phyloP scores from a whole-genome alignment of 2,113 vertebrate species.

The Microcebus griseorufus region DNA sequence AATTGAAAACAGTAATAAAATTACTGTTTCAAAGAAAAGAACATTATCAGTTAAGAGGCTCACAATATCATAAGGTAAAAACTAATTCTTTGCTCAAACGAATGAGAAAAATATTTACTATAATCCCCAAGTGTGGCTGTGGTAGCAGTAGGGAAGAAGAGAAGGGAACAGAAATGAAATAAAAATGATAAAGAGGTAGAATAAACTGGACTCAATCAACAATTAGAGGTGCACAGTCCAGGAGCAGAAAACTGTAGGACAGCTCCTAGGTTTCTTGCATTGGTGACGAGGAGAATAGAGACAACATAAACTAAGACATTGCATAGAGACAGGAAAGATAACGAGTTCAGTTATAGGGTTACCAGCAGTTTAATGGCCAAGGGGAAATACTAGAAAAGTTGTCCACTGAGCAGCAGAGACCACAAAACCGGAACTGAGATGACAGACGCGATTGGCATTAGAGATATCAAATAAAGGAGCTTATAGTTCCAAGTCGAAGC shows the following conservation, averaged over 20 bases:
- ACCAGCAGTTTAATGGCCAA: neutral
- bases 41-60: neutral
- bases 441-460: neutral
- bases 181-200: neutral
- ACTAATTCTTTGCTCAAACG: neutral
- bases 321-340: neutral
- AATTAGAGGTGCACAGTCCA: neutral
- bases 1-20: neutral
- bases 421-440: neutral
- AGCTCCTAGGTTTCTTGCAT: neutral
- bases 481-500: neutral
- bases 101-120: neutral
- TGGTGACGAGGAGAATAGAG: neutral
- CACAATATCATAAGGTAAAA: neutral
- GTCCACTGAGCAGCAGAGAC: neutral
- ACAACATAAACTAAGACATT: neutral
- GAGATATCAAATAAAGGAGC: neutral
- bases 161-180: neutral
- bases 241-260: neutral
- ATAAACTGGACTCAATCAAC: neutral
- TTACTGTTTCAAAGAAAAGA: neutral
- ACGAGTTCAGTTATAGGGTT: neutral
- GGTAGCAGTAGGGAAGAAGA: neutral
- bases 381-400: neutral
- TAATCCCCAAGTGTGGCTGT: neutral